Base-by-base conservation (phyloP, 2,113 vertebrate species). In the Lophotis ruficrista region DNA sequence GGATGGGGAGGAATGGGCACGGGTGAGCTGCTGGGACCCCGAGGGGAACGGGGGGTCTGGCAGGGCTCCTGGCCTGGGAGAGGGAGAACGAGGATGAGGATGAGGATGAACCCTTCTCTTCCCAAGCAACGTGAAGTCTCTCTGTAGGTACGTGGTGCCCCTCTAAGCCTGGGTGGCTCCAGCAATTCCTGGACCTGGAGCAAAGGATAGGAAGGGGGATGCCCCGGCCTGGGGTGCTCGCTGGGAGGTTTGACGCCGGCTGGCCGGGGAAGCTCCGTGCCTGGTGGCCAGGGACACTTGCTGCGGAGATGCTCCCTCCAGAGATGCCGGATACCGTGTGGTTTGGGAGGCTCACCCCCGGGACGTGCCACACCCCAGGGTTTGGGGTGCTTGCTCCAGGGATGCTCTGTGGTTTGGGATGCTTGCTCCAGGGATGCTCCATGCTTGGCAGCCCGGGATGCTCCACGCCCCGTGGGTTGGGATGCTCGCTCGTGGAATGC, bases 311-410 rank as follows among this genome's bases (percentile, higher is more conserved):
- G 19, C 24, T 60, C 41, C 5, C 21, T 48, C 20, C 9, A 4
- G n/a, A 28, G 57, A 41, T 12, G 51, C 22, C 37, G 10, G 1
- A 1, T 8, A 2, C 13, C 3, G 1, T 5, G 16, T 9, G 22
- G 2, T 9, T 9, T 1, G 64, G 54, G 58, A 20, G 6, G 33
- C 2, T 56, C 14, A 0, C 5, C 22, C 41, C 1, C 1, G 31
- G 33, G 41, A 24, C 24, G 47, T 31, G 14, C 64, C 18, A 3
- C 12, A 4, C 4, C 14, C 20, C 6, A 2, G 3, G 27, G 4
- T 15, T 20, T 9, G 68, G 54, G 66, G 12, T 38, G 47, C 47
- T 30, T 8, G 2, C n/a, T 37, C 25, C 22, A 4, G 41, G 19
- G 33, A 35, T n/a, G 58, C 28, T 30, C 38, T 5, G 5, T 7